Percentiles rank a stretch among this genome's conserved stretches.
Evolutionary conservation across 2,888 invertebrate genomes (phyloP).

Genomic region (Alloscopus bannaensis): DNA sequence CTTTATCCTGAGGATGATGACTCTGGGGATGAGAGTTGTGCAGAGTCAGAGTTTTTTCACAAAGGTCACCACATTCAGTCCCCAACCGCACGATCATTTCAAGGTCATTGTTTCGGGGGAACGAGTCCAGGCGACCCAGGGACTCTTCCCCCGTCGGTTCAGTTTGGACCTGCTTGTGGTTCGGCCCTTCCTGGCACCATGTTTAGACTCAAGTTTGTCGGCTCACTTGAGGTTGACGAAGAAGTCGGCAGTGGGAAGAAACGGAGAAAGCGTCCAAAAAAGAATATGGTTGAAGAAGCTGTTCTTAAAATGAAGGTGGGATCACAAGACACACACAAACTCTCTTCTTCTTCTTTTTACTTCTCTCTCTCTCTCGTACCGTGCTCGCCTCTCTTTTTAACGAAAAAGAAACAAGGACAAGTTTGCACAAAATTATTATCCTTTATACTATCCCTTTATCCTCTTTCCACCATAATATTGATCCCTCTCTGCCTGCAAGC

Average conservation of each 20-base stretch:
- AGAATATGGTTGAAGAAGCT: slow-evolving; percentile 92
- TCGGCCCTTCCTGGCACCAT: slow-evolving; percentile 82
- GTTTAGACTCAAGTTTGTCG: slow-evolving; percentile 88
- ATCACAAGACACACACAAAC: slow-evolving; percentile 56
- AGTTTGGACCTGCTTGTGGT: slow-evolving; percentile 70
- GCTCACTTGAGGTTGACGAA: slow-evolving; percentile 90
- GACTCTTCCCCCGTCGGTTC: slow-evolving; percentile 48
- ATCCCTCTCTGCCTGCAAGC: slow-evolving; percentile 48
- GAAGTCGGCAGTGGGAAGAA: slow-evolving; percentile 81
- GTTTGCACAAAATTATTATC: slow-evolving; percentile 49
- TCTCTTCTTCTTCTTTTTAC: slow-evolving; percentile 28
- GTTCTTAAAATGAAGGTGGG: slow-evolving; percentile 89
- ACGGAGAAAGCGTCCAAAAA: slow-evolving; percentile 87
- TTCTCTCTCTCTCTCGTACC: slow-evolving; percentile 33
- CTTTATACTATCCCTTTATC: slow-evolving; percentile 44
- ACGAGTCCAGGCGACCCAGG: slow-evolving; percentile 60
- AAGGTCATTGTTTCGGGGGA: slow-evolving; percentile 63
- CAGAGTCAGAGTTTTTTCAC: slow-evolving; percentile 67
- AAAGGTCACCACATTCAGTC: slow-evolving; percentile 61
- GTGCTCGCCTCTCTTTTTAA: slow-evolving; percentile 41
- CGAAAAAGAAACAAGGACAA: slow-evolving; percentile 49
- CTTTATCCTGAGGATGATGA: slow-evolving; percentile 71
- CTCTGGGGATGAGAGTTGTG: slow-evolving; percentile 68
- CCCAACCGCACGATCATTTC: slow-evolving; percentile 57
- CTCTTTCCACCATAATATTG: slow-evolving; percentile 49